These are phyloP conservation scores for Lordiphosa stackelbergi DNA, from an alignment of 1,140 invertebrate genomes.

Conservation along the genomic window DNA sequence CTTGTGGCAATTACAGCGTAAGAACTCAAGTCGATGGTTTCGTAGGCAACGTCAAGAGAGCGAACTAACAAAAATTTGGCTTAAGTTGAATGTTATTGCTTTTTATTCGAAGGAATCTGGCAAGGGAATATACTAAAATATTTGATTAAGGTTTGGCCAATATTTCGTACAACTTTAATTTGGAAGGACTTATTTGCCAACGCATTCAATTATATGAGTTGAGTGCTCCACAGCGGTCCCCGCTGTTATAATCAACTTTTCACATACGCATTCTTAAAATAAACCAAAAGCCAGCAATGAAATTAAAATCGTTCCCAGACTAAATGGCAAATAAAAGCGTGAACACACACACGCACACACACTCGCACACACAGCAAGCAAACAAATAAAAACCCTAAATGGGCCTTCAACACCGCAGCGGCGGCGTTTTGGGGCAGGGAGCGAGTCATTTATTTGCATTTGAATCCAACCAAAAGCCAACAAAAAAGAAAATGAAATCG, in stretches of 20 bases:
- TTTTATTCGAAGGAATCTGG: conserved; percentile 1
- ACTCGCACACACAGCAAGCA: neutral
- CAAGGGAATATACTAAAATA: too few species aligned
- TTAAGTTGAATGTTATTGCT: conserved; percentile 9
- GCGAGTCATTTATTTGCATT: conserved; percentile 59
- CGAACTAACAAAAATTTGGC: conserved; percentile 8
- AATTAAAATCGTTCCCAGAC: conserved; percentile 61
- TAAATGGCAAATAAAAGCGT: conserved; percentile 57
- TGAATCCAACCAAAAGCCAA: conserved; percentile 37
- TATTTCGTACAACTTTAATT: neutral
- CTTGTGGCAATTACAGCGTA: conserved; percentile 32
- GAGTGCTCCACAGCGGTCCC: neutral
- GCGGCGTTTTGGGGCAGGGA: neutral
- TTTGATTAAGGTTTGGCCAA: conserved; percentile 4
- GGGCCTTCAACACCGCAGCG: conserved; percentile 43
- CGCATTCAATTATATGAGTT: neutral
- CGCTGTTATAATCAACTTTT: conserved; percentile 21
- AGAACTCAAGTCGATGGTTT: conserved; percentile 26
- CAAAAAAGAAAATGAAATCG: conserved; percentile 57
- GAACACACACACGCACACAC: conserved; percentile 17
- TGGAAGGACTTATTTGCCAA: conserved; percentile 1
- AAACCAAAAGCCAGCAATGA: conserved; percentile 49
- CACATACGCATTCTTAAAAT: conserved; percentile 34
- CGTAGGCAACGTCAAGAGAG: conserved; percentile 24
- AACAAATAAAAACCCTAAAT: conserved; percentile 39